Base-by-base conservation (phyloP, 2,888 invertebrate genomes). In the Rhamphomyia laevipes region DNA sequence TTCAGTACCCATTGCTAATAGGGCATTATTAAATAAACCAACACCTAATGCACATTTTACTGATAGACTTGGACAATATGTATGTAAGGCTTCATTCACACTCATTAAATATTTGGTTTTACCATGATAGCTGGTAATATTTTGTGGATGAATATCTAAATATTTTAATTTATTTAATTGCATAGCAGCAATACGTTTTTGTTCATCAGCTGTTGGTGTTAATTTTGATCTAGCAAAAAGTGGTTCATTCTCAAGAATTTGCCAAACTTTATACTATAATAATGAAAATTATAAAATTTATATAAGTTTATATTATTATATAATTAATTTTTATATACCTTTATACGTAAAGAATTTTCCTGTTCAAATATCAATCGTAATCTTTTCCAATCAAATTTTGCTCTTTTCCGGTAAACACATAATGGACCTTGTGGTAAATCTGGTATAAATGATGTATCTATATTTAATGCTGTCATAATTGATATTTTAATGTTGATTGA, bases 381-480 rank as follows among this genome's bases (percentile, higher is more conserved):
- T 53, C 78, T 76, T 68, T 89, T 91, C 90, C 92, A 93, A 64
- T 90, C 79, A 61, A 94, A 93, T 15, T 82, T 80, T 2, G 90
- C 84, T 55, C 76, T 77, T 57, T 80, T 82, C 57, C 94, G 80
- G 66, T 87, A 93, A 1, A 61, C 69, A 63, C 87, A 86, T 56
- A 94, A 71, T 9, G 92, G 89, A 43, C 73, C 76, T 31, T 64
- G 60, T 16, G 83, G 82, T 51, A 83, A 70, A 66, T 85, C 81
- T 44, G 77, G 77, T 58, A 85, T 73, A 57, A 83, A 78, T 64
- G 77, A 75, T 56, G 77, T 73, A 58, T 78, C 78, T 49, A 58
- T 55, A 48, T 54, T 55, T 55, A 63, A 57, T 27, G 5, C 9
- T 27, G 23, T 9, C 23, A 27, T 27, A 27, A 21, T 21, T 21